Base-by-base conservation (phyloP, 1,140 invertebrate species). In the Asbolus verrucosus region DNA sequence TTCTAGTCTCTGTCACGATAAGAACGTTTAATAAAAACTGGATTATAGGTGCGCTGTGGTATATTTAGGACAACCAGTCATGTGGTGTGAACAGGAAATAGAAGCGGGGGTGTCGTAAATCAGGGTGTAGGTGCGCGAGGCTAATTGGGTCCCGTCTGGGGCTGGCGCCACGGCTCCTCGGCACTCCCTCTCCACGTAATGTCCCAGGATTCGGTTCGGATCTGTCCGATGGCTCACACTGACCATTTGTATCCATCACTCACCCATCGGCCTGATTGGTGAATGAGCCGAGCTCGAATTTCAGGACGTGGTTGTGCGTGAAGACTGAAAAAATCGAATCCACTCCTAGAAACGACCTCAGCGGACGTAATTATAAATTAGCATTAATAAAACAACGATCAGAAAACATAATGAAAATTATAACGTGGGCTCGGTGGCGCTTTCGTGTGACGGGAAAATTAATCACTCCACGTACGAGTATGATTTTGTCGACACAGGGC, bases 131-230 rank as follows among this genome's bases (percentile, higher is more conserved):
- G 75, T 76, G 74, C 74, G 66, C 75, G 71, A 67, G 70, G 72
- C 75, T 76, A 76, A 76, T 76, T 76, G 75, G 73, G 73, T 76
- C 70, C 75, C 72, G 75, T 76, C 75, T 76, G 73, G 73, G 69
- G 43, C 71, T 76, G 75, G 75, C 73, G 75, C 75, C 75, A 81
- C 71, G 63, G 62, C 70, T 72, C 70, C 59, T 61, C 41, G 73
- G 65, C 73, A 71, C 75, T 63, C 69, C 73, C 68, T 71, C 65
- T 9, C 33, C 33, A 11, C 33, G 5, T n/a, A 38, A 41, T 15
- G 16, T 62, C 36, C 36, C 30, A 36, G 9, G n/a, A 8, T 4
- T 27, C 24, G 24, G 24, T 27, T 8, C 24, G 24, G 24, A 21
- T 69, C 46, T n/a, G 33, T 36, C 60, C 54, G 59, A 62, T 61